Evolutionary conservation across 2,113 vertebrate genomes (phyloP).

Genomic region (Leiothrix lutea): DNA sequence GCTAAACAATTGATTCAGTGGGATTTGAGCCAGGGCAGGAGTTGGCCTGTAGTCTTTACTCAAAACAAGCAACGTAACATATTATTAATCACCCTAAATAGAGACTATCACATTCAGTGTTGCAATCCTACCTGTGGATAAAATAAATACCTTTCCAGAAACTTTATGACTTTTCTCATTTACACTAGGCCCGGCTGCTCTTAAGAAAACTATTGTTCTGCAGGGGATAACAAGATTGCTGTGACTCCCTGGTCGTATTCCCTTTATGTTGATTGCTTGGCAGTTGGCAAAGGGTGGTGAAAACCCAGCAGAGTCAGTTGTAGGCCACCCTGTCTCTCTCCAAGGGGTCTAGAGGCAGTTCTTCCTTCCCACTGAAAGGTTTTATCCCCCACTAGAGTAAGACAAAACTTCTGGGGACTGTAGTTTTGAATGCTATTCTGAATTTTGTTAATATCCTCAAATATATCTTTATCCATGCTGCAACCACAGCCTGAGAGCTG

Average conservation of each 20-base stretch:
- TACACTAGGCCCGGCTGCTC: not conserved
- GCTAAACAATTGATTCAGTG: conserved; percentile 42
- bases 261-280: not conserved
- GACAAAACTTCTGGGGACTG: not conserved
- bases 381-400: not conserved
- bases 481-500: not conserved
- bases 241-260: not conserved
- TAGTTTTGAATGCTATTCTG: not conserved
- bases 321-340: not conserved
- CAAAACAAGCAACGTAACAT: conserved; percentile 23
- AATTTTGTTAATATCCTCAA: not conserved
- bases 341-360: not conserved
- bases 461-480: not conserved
- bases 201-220: not conserved
- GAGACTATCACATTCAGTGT: not conserved
- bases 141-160: conserved; percentile 40
- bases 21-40: conserved; percentile 29
- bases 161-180: conserved; percentile 13
- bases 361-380: not conserved
- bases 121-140: conserved; percentile 5
- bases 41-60: not conserved
- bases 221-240: not conserved
- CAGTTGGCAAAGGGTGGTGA: not conserved
- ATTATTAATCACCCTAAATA: conserved; percentile 52
- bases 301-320: not conserved